phyloP scores from a whole-genome alignment of 2,888 invertebrate genomes.

The Drosophila putrida region DNA sequence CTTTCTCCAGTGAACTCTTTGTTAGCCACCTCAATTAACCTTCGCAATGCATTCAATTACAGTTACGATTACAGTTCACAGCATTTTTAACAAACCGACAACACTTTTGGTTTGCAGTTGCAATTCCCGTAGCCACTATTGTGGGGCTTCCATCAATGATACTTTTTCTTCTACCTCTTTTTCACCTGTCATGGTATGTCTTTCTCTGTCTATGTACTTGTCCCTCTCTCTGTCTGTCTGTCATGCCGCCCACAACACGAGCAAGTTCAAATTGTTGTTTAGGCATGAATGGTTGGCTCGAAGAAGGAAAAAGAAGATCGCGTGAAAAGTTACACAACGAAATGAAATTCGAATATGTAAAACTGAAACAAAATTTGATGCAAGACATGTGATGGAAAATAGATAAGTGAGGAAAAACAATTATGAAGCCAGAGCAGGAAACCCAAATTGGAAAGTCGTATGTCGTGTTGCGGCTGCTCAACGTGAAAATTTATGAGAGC shows the following conservation, averaged over 20 bases:
- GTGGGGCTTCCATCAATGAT: conserved; percentile 70
- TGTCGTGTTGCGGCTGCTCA: conserved; percentile 32
- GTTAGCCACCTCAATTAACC: conserved; percentile 52
- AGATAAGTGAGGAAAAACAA: conserved; percentile 39
- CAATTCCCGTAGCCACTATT: conserved; percentile 23
- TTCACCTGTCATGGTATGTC: conserved; percentile 18
- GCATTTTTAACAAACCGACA: conserved; percentile 19
- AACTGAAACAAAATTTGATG: conserved; percentile 32
- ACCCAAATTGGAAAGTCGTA: conserved; percentile 74
- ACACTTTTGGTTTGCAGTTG: conserved; percentile 22
- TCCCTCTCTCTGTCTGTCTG: conserved; percentile 3
- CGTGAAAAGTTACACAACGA: conserved; percentile 71
- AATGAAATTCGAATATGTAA: conserved; percentile 37
- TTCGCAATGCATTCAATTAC: conserved; percentile 46
- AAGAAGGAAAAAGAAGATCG: conserved; percentile 52
- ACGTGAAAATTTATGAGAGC: conserved; percentile 65
- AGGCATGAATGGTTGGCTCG: conserved; percentile 69
- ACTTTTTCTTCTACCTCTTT: conserved; percentile 32
- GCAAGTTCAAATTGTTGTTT: conserved; percentile 52
- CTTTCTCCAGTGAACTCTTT: conserved; percentile 7
- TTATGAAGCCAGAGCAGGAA: conserved; percentile 51
- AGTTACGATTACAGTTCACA: conserved; percentile 33
- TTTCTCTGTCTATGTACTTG: conserved; percentile 8
- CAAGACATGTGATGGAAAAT: conserved; percentile 31
- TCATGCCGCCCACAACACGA: conserved; percentile 29